Evolutionary conservation across 2,888 invertebrate genomes (phyloP), one percentile per base, ranked within the genome.

Genomic region (Scaptomyza tumidula): DNA sequence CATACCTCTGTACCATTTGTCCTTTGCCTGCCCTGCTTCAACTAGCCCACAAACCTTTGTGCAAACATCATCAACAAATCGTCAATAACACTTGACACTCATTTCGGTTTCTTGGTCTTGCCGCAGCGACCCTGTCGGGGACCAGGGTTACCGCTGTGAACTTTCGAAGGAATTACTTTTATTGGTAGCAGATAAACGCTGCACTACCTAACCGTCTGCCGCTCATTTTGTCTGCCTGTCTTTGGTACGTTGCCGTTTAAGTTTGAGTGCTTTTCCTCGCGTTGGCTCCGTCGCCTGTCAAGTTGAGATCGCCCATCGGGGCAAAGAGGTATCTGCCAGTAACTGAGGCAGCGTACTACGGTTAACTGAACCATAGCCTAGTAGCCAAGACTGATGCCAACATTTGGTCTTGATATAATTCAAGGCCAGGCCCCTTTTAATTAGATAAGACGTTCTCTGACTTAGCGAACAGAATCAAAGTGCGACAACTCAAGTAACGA

Each of bases 11-110:
- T 65, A 43, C 54, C 55, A 53, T 54, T 70, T 56, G 67, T 57
- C 56, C 48, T 71, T 49, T 62, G 65, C 50, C 55, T 37, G 55
- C 31, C 33, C 29, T 66, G 27, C 45, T 29, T 45, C 3, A 19
- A 10, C 44, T 27, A 35, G 31, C n/a, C 46, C 39, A 64, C 35
- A 57, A 63, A 58, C 58, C 78, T 72, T 87, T 87, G 68, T 78
- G 76, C 70, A 69, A 77, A 75, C 80, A 79, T 87, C 88, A 85
- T 86, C 88, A 85, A 86, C 88, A 88, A 85, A 88, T 88, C 85
- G 88, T 85, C 85, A 80, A 85, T 85, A 86, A 73, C 80, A 88
- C 80, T 85, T 86, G 88, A 88, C 85, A 88, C 84, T 77, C 72
- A 72, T 62, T 80, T 68, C 69, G 56, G 78, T 54, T 59, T 46